phyloP scores from a whole-genome alignment of 2,888 invertebrate genomes.

The Lepidochrysops patricia region DNA sequence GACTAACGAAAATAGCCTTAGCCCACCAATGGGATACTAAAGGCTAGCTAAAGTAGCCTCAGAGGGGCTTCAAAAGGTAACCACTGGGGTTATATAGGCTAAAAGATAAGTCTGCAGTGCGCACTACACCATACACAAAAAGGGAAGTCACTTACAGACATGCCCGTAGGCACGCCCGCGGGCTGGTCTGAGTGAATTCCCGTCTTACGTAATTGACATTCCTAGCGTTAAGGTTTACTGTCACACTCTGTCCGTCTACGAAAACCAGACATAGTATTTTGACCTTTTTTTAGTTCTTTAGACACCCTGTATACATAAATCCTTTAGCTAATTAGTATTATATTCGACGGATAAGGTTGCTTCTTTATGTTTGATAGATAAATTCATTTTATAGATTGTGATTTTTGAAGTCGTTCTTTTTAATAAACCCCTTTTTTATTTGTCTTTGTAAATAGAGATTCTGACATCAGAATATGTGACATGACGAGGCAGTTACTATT shows the following conservation, averaged over 20 bases:
- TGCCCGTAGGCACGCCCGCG: too few relatives aligned
- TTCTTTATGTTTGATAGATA: background rate
- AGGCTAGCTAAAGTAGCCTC: too few relatives aligned
- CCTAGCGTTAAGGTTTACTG: constrained; percentile 37
- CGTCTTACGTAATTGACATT: constrained; percentile 26
- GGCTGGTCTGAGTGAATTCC: too few relatives aligned
- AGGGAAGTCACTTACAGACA: too few relatives aligned
- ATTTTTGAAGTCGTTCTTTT: background rate
- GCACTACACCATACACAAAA: background rate
- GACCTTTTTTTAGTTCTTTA: constrained; percentile 28
- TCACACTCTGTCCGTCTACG: constrained; percentile 46
- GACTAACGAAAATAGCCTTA: background rate
- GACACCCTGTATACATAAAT: constrained; percentile 65
- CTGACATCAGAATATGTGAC: background rate
- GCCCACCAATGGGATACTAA: background rate
- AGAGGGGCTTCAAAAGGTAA: too few relatives aligned
- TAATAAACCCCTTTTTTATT: background rate
- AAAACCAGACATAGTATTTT: constrained; percentile 31
- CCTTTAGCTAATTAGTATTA: constrained; percentile 66
- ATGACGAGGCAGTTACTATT: background rate
- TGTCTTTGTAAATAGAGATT: background rate
- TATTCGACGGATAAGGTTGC: constrained; percentile 39
- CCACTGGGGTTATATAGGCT: too few relatives aligned
- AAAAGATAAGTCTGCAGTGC: background rate
- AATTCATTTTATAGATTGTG: background rate